Conservation (phyloP, 2,888 invertebrate species). For the Stramonita haemastoma region DNA sequence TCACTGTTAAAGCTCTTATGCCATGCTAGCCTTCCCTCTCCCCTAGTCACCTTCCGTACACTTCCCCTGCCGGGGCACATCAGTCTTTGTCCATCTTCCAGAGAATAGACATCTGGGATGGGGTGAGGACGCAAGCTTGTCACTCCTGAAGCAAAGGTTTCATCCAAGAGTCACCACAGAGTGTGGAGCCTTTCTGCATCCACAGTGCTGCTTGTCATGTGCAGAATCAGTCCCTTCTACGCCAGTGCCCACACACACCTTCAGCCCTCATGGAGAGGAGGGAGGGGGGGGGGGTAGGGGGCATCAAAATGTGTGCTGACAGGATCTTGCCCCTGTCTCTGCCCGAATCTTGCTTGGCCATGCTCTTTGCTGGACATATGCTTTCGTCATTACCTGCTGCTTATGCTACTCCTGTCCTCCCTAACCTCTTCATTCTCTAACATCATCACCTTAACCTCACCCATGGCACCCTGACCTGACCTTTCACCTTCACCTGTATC, state of each 20-base stretch:
- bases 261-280: slow-evolving; percentile 1
- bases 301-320: neutral
- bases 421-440: slow-evolving; percentile 6
- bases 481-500: slow-evolving; percentile 32
- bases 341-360: slow-evolving; percentile 15
- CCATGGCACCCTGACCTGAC: slow-evolving; percentile 19
- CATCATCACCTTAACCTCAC: slow-evolving; percentile 19
- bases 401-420: neutral
- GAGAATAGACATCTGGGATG: neutral
- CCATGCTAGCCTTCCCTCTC: slow-evolving; percentile 19
- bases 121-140: neutral
- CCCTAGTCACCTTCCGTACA: neutral
- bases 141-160: neutral
- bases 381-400: neutral
- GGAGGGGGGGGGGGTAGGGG: neutral
- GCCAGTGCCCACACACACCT: neutral
- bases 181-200: neutral
- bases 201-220: slow-evolving; percentile 4
- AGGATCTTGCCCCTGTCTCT: neutral
- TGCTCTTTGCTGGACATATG: slow-evolving; percentile 16
- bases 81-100: neutral
- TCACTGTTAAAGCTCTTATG: neutral
- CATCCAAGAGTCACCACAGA: neutral
- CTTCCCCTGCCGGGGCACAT: neutral
- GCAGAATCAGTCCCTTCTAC: neutral